These are phyloP conservation scores for Netelia inedita DNA, from an alignment of 2,888 invertebrate species.

Conservation along the genomic window DNA sequence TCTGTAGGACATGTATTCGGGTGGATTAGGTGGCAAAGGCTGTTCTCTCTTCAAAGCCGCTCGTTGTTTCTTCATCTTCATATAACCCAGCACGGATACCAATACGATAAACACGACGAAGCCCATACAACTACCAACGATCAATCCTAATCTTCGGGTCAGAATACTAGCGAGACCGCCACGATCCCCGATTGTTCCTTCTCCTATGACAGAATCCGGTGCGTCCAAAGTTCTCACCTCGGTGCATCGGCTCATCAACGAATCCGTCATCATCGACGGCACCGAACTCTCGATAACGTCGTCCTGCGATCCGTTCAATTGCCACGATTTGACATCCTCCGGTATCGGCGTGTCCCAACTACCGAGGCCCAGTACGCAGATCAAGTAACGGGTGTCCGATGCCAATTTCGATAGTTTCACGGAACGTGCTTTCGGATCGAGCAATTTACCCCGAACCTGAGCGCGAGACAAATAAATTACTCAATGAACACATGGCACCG, in stretches of 20 bases:
- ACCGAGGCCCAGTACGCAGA: slow-evolving; percentile 94
- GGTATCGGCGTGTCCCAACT: slow-evolving; percentile 89
- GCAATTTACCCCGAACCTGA: slow-evolving; percentile 91
- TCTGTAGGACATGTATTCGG: slow-evolving; percentile 93
- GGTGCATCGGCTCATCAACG: slow-evolving; percentile 91
- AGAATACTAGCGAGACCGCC: slow-evolving; percentile 91
- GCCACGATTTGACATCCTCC: slow-evolving; percentile 79
- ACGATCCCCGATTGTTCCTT: slow-evolving; percentile 88
- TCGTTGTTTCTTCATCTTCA: slow-evolving; percentile 94
- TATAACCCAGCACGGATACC: slow-evolving; percentile 93
- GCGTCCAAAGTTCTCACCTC: slow-evolving; percentile 92
- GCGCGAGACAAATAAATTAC: neutral
- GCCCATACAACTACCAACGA: slow-evolving; percentile 95
- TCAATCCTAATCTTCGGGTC: slow-evolving; percentile 93
- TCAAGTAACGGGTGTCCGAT: slow-evolving; percentile 93
- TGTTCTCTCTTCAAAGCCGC: slow-evolving; percentile 90
- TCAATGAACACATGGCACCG: too few species aligned
- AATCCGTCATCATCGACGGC: slow-evolving; percentile 89
- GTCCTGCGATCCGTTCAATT: slow-evolving; percentile 85
- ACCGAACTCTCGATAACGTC: slow-evolving; percentile 88
- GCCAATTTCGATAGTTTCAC: slow-evolving; percentile 91
- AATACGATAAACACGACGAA: slow-evolving; percentile 94
- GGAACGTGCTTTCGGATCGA: slow-evolving; percentile 91
- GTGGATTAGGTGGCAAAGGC: slow-evolving; percentile 88
- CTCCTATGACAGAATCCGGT: slow-evolving; percentile 88